Evolutionary conservation across 2,888 invertebrate species (phyloP), one percentile per base, ranked within the genome.

Genomic region (Drosophila birchii): DNA sequence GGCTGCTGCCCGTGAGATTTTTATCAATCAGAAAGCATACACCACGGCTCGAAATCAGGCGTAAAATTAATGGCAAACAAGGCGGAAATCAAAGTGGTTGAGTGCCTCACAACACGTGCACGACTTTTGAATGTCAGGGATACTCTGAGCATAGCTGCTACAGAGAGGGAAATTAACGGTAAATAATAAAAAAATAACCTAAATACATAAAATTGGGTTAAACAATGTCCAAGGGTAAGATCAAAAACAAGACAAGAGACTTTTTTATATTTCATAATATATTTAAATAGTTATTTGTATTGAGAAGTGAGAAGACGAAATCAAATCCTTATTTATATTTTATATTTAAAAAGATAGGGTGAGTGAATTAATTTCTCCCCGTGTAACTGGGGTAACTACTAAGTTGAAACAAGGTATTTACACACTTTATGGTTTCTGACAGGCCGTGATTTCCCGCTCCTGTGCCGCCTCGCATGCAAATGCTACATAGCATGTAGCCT

Each of bases 351-450:
- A 16, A 6, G 14, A 7, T 3, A 23, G 14, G 16, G 11, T 47
- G 29, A 29, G 26, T 47, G 0, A 26, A 18, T 49, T 14, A 18
- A 18, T 39, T 47, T 18, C n/a, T 34, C 9, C 9, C 55, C 20
- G 67, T 69, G 71, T 18, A 61, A 23, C 43, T 20, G 44, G 58
- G 59, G 70, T 60, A 60, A 66, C 62, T 79, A 74, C 71, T 87
- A 82, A 86, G 81, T 90, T 90, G 77, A 68, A 71, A 70, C 64
- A 66, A 84, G 56, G 84, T 76, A 89, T 90, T 88, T 88, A 77
- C 89, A 84, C 89, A 90, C 90, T 86, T 86, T 86, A 86, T 90
- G 90, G 89, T 90, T 86, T 86, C 88, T 85, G 89, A 87, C 89
- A 78, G 88, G 78, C 85, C 81, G 89, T 90, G 90, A 86, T 90